A percentile compares a stretch with the other conserved stretches of the same genome.
Evolutionary conservation across 1,140 invertebrate species (phyloP).

Genomic region (Mylabris phalerata): DNA sequence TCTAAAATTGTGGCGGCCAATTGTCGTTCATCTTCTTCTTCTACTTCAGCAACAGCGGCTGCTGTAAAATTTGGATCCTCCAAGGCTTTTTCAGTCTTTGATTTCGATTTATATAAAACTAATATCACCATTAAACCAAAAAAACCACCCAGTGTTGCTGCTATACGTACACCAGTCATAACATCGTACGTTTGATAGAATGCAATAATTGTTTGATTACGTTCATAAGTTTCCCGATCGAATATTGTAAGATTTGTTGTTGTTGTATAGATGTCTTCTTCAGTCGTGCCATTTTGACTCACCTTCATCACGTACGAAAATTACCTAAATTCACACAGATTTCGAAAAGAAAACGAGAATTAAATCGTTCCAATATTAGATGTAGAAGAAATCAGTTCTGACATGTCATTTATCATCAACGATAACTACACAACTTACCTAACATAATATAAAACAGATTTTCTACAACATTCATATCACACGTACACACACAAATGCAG

Average conservation of each 20-base stretch:
- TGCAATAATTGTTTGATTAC: no score
- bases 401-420: no score
- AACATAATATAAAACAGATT: conserved; percentile 11
- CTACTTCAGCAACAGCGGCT: conserved; percentile 66
- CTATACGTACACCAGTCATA: conserved; percentile 84
- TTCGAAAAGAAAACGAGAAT: background rate
- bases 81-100: conserved; percentile 61
- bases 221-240: no score
- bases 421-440: conserved; percentile 1
- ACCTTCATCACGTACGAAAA: conserved; percentile 30
- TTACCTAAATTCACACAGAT: conserved; percentile 17
- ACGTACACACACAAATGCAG: background rate
- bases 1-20: conserved; percentile 60
- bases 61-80: conserved; percentile 60
- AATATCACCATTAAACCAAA: conserved; percentile 82
- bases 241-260: no score
- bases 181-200: conserved; percentile 80
- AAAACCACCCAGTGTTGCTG: conserved; percentile 79
- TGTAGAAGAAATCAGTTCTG: no score
- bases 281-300: conserved; percentile 29
- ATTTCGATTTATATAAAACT: conserved; percentile 79
- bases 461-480: conserved; percentile 3
- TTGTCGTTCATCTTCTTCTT: conserved; percentile 68
- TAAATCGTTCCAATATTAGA: background rate
- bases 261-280: conserved; percentile 20